Percentiles rank a stretch among this genome's conserved stretches.
These are phyloP conservation scores for Phlogophora meticulosa DNA, from an alignment of 2,888 invertebrate genomes.

Conservation along the genomic window DNA sequence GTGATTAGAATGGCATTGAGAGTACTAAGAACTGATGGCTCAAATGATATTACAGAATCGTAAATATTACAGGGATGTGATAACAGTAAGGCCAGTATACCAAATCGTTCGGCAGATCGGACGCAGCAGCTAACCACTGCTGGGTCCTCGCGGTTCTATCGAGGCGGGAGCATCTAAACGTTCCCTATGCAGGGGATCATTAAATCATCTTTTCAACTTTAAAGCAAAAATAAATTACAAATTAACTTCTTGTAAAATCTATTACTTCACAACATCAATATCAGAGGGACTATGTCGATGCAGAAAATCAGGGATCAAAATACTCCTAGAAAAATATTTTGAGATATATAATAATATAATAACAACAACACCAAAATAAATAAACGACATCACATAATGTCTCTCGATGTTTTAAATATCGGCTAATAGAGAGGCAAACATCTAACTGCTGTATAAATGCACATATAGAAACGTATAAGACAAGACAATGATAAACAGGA, in stretches of 20 bases:
- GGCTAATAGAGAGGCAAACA: conserved; percentile 90
- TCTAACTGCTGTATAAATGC: conserved; percentile 89
- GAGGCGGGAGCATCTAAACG: conserved; percentile 87
- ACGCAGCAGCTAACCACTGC: conserved; percentile 84
- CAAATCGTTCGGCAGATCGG: conserved; percentile 81
- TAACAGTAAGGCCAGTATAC: conserved; percentile 81
- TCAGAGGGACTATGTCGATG: conserved; percentile 88
- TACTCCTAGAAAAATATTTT: conserved; percentile 85
- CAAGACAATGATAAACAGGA: conserved; percentile 89
- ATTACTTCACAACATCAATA: conserved; percentile 90
- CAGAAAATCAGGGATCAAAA: conserved; percentile 86
- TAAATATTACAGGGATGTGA: conserved; percentile 74
- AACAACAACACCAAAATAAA: conserved; percentile 89
- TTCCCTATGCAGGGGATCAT: conserved; percentile 85
- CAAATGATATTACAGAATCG: conserved; percentile 55
- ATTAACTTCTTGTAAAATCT: conserved; percentile 79
- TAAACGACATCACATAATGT: conserved; percentile 86
- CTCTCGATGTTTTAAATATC: conserved; percentile 83
- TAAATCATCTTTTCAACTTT: conserved; percentile 76
- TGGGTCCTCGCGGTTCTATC: conserved; percentile 85
- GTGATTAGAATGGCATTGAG: conserved; percentile 76
- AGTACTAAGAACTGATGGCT: conserved; percentile 72
- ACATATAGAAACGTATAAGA: conserved; percentile 88
- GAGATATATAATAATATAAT: conserved; percentile 75
- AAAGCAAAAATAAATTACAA: conserved; percentile 83